Evolutionary conservation across 1,140 invertebrate species (phyloP).

Genomic region (Panulirus ornatus): DNA sequence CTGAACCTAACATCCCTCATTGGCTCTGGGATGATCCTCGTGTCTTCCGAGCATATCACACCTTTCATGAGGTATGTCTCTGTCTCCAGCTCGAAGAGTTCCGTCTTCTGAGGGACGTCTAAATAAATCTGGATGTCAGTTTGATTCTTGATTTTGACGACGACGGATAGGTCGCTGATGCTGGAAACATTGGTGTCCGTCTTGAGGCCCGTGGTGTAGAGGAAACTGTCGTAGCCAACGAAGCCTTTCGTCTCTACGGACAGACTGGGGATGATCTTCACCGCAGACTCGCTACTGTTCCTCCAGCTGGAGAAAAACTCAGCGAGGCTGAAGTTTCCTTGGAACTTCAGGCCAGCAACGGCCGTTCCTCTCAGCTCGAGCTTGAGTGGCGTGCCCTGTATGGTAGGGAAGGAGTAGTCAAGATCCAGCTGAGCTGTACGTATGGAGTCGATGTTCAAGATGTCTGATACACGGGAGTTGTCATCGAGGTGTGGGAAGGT

Average conservation of each 20-base stretch:
- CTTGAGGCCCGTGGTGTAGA: conserved; percentile 39
- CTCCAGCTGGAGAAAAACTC: not conserved
- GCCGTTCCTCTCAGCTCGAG: conserved; percentile 9
- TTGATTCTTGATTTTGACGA: not conserved
- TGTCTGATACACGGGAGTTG: not conserved
- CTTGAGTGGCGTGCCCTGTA: conserved; percentile 51
- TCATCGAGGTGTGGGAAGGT: not conserved
- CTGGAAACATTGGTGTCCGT: conserved; percentile 19
- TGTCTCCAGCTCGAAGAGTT: conserved; percentile 30
- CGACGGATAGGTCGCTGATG: conserved; percentile 3
- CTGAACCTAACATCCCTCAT: conserved; percentile 6
- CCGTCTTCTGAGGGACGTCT: conserved; percentile 50
- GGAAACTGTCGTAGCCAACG: conserved; percentile 35
- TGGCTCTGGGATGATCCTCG: conserved; percentile 37
- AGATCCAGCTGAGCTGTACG: conserved; percentile 19
- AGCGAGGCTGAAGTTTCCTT: conserved; percentile 11
- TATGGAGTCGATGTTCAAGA: not conserved
- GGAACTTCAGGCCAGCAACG: conserved; percentile 33
- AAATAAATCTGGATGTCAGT: conserved; percentile 12
- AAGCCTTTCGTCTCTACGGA: conserved; percentile 46
- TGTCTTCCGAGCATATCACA: conserved; percentile 8
- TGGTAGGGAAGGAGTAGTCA: conserved; percentile 53
- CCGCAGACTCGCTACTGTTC: not conserved
- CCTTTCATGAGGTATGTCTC: conserved; percentile 50
- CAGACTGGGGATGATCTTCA: conserved; percentile 20